phyloP scores from a whole-genome alignment of 1,140 invertebrate species.

The Hylyphantes graminicola region DNA sequence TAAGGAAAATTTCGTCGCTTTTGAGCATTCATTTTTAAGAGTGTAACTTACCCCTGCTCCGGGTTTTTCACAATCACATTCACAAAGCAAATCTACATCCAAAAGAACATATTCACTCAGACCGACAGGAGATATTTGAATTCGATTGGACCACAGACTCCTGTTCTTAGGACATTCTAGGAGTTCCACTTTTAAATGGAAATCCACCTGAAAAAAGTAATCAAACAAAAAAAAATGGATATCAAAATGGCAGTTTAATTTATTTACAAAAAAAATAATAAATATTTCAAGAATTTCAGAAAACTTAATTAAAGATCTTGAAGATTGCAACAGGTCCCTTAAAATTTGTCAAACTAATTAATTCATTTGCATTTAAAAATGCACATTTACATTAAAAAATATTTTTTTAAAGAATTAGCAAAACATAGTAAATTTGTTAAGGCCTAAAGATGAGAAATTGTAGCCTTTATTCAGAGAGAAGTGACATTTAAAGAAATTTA shows the following conservation, averaged over 20 bases:
- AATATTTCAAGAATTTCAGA: too few relatives aligned
- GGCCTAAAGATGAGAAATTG: neutral
- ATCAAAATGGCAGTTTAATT: too few relatives aligned
- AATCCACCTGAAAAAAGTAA: slow-evolving; percentile 66
- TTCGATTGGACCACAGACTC: slow-evolving; percentile 79
- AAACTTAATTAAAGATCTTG: too few relatives aligned
- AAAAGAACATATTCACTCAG: slow-evolving; percentile 86
- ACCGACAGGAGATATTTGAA: slow-evolving; percentile 91
- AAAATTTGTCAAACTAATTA: too few relatives aligned
- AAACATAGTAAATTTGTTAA: neutral
- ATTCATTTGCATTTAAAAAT: too few relatives aligned
- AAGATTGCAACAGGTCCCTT: too few relatives aligned
- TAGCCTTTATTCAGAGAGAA: neutral
- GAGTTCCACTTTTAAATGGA: slow-evolving; percentile 70
- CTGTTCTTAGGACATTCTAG: slow-evolving; percentile 72
- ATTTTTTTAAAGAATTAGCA: neutral
- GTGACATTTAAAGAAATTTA: neutral
- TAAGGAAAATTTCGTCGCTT: too few relatives aligned
- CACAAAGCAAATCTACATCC: slow-evolving; percentile 87
- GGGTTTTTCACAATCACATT: slow-evolving; percentile 83
- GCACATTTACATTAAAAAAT: neutral
- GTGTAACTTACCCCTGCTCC: slow-evolving; percentile 40
- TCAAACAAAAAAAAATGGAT: neutral
- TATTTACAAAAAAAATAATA: too few relatives aligned
- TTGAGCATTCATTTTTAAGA: too few relatives aligned